Percentiles rank a stretch among this genome's conserved stretches.
These are phyloP conservation scores for Microcebus ravelobensis DNA, from an alignment of 2,113 vertebrate genomes.

Conservation along the genomic window DNA sequence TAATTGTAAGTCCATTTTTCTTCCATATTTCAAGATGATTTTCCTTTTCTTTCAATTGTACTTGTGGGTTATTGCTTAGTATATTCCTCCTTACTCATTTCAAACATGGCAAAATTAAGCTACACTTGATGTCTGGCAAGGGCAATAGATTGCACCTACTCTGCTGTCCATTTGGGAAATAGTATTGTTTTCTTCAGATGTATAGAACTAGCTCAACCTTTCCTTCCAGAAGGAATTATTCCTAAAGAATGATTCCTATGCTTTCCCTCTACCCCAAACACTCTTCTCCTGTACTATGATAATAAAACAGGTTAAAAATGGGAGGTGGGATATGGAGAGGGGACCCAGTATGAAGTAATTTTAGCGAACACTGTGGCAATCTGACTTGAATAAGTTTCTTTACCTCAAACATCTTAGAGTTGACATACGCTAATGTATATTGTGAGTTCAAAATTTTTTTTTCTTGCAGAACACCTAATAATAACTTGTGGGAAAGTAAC, in stretches of 20 bases:
- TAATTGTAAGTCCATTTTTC: neutral
- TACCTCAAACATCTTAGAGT: neutral
- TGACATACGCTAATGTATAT: neutral
- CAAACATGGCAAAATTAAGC: neutral
- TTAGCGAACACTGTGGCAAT: neutral
- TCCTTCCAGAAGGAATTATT: neutral
- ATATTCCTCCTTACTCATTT: neutral
- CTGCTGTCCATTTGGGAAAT: neutral
- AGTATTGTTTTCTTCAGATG: neutral
- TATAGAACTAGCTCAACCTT: neutral
- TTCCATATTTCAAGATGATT: neutral
- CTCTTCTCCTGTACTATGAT: neutral
- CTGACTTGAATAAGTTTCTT: neutral
- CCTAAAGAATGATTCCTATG: neutral
- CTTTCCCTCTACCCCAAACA: neutral
- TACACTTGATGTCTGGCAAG: neutral
- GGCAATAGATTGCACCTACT: neutral
- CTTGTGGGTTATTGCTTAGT: neutral
- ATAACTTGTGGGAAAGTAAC: neutral
- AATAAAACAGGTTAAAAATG: neutral
- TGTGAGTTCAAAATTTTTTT: neutral
- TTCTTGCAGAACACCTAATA: neutral
- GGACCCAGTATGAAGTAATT: neutral
- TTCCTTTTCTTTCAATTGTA: neutral
- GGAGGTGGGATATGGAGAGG: too few relatives aligned